Base-by-base conservation (phyloP, 2,113 vertebrate genomes). In the Cichladusa arquata region DNA sequence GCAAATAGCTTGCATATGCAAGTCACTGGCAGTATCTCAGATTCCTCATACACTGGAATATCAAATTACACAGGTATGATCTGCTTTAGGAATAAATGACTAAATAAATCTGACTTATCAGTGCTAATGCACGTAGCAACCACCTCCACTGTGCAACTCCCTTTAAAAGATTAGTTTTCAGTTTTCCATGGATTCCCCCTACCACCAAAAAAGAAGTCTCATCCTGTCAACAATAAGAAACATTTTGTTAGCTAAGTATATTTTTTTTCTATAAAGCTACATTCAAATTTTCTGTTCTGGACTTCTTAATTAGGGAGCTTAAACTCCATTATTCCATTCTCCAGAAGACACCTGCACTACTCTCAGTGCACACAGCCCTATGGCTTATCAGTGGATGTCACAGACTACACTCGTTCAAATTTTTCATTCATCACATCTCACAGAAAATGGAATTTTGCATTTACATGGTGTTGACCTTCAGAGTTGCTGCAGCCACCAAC, bases 371-470 rank as follows among this genome's bases (percentile, higher is more conserved):
- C 25, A 69, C 6, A 70, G 12, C 2, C 36, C 10, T 53, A 19
- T 1, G 6, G 25, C 1, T 82, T 36, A 36, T 29, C 51, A 72
- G 57, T 19, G 24, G 38, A 65, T 14, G 4, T 19, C 69, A 67
- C 31, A 84, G 29, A 84, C 76, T 24, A 92, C 33, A 88, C 51
- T 47, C 18, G 61, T 88, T 84, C 34, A 82, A 50, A 61, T 81
- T 96, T 95, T 85, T 94, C 90, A 80, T 69, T 93, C 5, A 3
- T 81, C 81, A 96, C 23, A 28, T 93, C 93, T 91, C 62, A 91
- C 38, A 90, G 96, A 94, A 97, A 50, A 78, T 90, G 58, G 60
- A 96, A 82, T 95, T 97, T 95, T 91, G 93, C 84, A 95, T 95
- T 90, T 95, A 87, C 70, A 81, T 40, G 54, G 34, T 88, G 73